Evolutionary conservation across 1,140 invertebrate genomes (phyloP), one percentile per base, ranked within the genome.

Genomic region (Neelides sp.): DNA sequence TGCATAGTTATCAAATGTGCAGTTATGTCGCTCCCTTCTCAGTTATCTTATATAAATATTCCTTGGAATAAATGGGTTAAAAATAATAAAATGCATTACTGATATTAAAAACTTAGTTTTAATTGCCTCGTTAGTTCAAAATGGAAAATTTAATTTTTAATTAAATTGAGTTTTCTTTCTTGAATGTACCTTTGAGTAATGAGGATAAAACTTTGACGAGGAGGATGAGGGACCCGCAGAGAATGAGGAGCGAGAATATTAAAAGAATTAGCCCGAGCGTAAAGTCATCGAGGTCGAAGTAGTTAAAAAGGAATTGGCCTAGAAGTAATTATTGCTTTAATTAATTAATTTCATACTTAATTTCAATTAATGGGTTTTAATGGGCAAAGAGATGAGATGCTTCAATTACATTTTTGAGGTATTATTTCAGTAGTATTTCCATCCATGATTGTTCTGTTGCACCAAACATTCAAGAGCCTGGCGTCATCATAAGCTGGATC

Each of bases 171-270:
- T 4, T 50, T 32, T 42, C 19, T 17, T 48, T 20, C 10, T 10
- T 28, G 61, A 44, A 23, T 45, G 39, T 52, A 65, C 65, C 65
- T 37, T 68, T 48, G 8, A 67, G 62, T 55, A 72, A 60, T 4
- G 68, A 66, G 43, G 69, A 64, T 3, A 79, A 69, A 5, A 76
- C 62, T 57, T 75, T 74, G 15, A 79, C 77, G 27, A 79, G 69
- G 36, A 64, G 44, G 7, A 78, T 62, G 2, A 79, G 63, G 57
- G 76, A 80, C 8, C 63, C 36, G 40, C 68, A 71, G 7, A 79
- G 66, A 0, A 73, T 37, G 0, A 72, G 30, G 4, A 79, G 59
- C 0, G 77, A 70, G 24, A 70, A 50, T 0, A 68, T 63, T n/a
- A 78, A 46, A 20, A 64, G 51, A 27, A 63, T 63, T 10, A 60